phyloP scores from a whole-genome alignment of 1,140 invertebrate genomes.

The Macrocentrus cingulum region DNA sequence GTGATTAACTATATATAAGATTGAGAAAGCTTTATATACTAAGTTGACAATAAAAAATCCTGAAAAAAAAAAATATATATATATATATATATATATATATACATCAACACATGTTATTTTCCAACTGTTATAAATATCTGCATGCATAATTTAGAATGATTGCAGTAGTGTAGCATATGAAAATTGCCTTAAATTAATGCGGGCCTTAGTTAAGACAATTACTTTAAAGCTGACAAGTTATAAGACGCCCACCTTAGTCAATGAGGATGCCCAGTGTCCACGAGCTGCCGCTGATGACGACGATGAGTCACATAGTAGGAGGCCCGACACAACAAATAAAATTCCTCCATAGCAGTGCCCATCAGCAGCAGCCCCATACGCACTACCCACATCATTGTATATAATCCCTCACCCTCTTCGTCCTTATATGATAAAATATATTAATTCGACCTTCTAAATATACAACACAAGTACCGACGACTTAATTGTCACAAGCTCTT shows the following conservation, averaged over 20 bases:
- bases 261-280: slow-evolving; percentile 46
- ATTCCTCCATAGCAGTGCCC: slow-evolving; percentile 25
- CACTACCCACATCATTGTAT: no score
- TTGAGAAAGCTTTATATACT: no score
- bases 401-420: background rate
- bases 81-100: background rate
- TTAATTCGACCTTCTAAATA: no score
- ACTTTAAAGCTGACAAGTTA: slow-evolving; percentile 38
- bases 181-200: slow-evolving; percentile 45
- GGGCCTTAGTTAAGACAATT: slow-evolving; percentile 52
- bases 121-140: slow-evolving; percentile 9
- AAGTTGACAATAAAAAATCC: no score
- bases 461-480: no score
- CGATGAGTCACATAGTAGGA: slow-evolving; percentile 9
- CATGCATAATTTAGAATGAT: slow-evolving; percentile 42
- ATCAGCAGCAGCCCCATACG: background rate
- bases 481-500: no score
- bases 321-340: slow-evolving; percentile 38
- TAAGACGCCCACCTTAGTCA: slow-evolving; percentile 43
- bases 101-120: background rate
- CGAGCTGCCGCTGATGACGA: background rate
- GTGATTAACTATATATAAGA: no score
- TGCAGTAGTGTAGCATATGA: slow-evolving; percentile 32
- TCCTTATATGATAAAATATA: no score
- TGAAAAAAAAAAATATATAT: no score